Conservation (phyloP, 1,140 invertebrate genomes). For the Drosophila rhopaloa region DNA sequence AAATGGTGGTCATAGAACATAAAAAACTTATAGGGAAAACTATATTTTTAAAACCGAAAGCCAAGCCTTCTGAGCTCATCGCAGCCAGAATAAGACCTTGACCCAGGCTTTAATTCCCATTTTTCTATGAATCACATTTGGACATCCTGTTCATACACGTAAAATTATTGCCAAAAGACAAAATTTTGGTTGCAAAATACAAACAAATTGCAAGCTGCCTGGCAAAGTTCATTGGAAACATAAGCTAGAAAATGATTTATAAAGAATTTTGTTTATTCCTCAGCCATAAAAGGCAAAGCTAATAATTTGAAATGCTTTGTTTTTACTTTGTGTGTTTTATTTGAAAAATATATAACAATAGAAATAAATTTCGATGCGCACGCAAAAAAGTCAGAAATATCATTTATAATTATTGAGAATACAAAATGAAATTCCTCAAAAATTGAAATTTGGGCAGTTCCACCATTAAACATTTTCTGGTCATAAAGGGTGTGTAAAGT, state of each 20-base stretch:
- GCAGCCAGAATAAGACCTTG: slow-evolving; percentile 42
- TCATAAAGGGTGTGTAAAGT: slow-evolving; percentile 40
- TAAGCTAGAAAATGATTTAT: slow-evolving; percentile 70
- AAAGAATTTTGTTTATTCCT: slow-evolving; percentile 52
- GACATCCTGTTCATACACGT: slow-evolving; percentile 32
- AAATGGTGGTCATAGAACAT: slow-evolving; percentile 13
- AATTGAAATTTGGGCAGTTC: slow-evolving; percentile 35
- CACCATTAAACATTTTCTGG: slow-evolving; percentile 55
- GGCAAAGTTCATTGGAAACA: slow-evolving; percentile 73
- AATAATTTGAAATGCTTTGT: slow-evolving; percentile 66
- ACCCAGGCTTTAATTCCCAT: slow-evolving; percentile 39
- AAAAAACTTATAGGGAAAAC: neutral
- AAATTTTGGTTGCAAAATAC: slow-evolving; percentile 47
- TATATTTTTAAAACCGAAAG: neutral
- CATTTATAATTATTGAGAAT: slow-evolving; percentile 58
- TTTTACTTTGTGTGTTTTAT: slow-evolving; percentile 14
- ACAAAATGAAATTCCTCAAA: slow-evolving; percentile 14
- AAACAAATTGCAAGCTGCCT: slow-evolving; percentile 64
- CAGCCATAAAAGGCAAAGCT: slow-evolving; percentile 67
- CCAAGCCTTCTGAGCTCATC: slow-evolving; percentile 30
- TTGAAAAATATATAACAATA: slow-evolving; percentile 48
- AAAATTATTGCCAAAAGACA: slow-evolving; percentile 40
- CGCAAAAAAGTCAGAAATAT: slow-evolving; percentile 57
- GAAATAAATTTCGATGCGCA: slow-evolving; percentile 35
- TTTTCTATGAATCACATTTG: slow-evolving; percentile 40